Conservation (phyloP, 2,113 vertebrate species). For the Cottus gobio region DNA sequence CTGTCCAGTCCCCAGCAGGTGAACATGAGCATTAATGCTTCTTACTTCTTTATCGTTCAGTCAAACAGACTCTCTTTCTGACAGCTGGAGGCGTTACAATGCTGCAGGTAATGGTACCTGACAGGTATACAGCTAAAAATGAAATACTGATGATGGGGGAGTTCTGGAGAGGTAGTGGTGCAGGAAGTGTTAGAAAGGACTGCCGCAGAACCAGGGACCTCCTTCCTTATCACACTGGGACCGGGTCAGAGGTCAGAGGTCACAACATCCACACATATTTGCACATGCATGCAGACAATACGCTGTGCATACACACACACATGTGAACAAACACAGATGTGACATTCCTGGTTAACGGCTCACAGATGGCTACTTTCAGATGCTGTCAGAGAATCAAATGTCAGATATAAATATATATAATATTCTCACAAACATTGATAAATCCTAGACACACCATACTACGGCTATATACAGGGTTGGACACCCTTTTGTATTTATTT, state of each 20-base stretch:
- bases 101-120: conserved; percentile 42
- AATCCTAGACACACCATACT: background rate
- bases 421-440: background rate
- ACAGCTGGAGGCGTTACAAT: conserved; percentile 42
- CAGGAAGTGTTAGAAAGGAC: conserved; percentile 51
- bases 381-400: background rate
- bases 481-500: background rate
- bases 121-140: conserved; percentile 36
- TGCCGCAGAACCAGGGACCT: conserved; percentile 34
- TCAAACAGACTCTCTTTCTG: conserved; percentile 29
- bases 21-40: background rate
- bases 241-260: conserved; percentile 62
- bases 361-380: conserved; percentile 26
- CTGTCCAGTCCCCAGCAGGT: background rate
- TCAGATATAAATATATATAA: too few species aligned
- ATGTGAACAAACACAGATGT: conserved; percentile 9
- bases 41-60: conserved; percentile 2
- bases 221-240: conserved; percentile 60
- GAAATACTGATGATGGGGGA: conserved; percentile 22
- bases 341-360: conserved; percentile 33
- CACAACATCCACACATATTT: conserved; percentile 34
- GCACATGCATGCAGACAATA: conserved; percentile 17
- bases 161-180: background rate
- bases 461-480: background rate
- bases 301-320: background rate